Evolutionary conservation across 1,140 invertebrate genomes (phyloP).

Genomic region (Pseudachorutes palmiensis): DNA sequence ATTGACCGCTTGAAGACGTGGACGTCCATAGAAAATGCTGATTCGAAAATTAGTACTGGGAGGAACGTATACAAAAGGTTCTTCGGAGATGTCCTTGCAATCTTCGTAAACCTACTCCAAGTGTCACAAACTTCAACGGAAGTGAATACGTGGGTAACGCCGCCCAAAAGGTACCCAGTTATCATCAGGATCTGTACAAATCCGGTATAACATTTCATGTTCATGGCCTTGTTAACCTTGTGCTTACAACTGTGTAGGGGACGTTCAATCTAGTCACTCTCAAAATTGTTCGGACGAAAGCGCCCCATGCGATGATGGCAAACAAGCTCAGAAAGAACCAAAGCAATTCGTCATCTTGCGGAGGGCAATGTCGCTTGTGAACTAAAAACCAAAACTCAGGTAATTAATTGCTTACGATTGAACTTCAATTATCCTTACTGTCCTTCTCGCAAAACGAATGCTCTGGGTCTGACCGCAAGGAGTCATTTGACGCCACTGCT

Average conservation of each 20-base stretch:
- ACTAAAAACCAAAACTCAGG: background rate
- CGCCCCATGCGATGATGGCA: constrained; percentile 28
- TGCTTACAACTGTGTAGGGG: constrained; percentile 21
- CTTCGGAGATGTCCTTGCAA: constrained; percentile 42
- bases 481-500: no score
- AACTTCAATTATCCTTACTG: no score
- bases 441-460: no score
- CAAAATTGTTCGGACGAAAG: constrained; percentile 16
- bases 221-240: background rate
- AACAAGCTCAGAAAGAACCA: constrained; percentile 25
- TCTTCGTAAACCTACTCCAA: constrained; percentile 32
- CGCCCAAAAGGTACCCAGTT: constrained; percentile 15
- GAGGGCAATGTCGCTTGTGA: background rate
- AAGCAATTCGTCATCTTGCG: background rate
- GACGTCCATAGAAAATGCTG: constrained; percentile 43
- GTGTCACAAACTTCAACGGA: constrained; percentile 19
- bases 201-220: background rate
- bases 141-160: background rate
- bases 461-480: no score
- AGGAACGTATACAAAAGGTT: constrained; percentile 45
- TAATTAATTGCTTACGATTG: no score
- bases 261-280: background rate
- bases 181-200: constrained; percentile 21
- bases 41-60: constrained; percentile 48
- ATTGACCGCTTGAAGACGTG: constrained; percentile 11